Evolutionary conservation across 2,113 vertebrate species (phyloP).

Genomic region (Hydrochoerus hydrochaeris): DNA sequence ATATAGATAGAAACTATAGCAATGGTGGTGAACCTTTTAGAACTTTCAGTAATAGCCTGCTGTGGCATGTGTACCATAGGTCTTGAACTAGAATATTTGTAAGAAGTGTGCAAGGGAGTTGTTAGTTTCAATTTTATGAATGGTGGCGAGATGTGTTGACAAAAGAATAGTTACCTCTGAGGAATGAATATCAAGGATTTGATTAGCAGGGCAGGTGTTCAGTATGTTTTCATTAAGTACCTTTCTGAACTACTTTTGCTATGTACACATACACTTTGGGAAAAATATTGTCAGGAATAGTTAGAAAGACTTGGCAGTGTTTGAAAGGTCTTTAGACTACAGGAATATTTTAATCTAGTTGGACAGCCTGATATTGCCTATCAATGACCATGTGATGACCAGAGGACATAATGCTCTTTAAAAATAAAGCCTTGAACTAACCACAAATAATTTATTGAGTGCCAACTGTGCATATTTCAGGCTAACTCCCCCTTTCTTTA

Average conservation of each 20-base stretch:
- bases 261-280: background rate
- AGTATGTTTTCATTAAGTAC: background rate
- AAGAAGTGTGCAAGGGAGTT: too few species aligned
- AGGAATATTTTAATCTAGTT: background rate
- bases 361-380: too few species aligned
- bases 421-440: background rate
- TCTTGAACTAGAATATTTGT: too few species aligned
- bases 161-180: background rate
- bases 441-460: background rate
- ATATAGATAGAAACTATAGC: background rate
- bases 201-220: background rate
- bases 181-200: background rate
- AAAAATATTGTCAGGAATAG: background rate
- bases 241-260: background rate
- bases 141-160: background rate
- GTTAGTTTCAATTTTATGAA: too few species aligned
- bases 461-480: background rate
- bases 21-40: background rate
- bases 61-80: too few species aligned
- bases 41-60: background rate
- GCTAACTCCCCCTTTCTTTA: background rate
- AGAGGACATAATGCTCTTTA: background rate
- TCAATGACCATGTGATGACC: background rate
- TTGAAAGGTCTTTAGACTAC: background rate
- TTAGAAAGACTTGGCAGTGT: background rate